Evolutionary conservation across 2,113 vertebrate genomes (phyloP).

Genomic region (Hypomesus transpacificus): DNA sequence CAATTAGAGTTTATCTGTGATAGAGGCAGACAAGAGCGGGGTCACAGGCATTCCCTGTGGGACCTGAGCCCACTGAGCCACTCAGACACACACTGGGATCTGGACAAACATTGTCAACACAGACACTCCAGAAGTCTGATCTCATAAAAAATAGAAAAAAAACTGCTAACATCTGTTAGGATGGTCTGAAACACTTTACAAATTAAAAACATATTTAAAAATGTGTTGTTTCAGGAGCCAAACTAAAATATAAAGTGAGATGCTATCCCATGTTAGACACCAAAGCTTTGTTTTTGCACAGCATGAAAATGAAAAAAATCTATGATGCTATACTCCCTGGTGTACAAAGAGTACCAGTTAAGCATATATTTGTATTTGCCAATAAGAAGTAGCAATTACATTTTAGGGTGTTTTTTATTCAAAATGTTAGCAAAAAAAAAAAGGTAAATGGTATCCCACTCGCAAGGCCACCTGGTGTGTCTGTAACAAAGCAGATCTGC

Average conservation of each 20-base stretch:
- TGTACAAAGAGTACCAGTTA: slow-evolving; percentile 20
- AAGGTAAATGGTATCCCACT: slow-evolving; percentile 50
- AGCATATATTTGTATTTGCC: slow-evolving; percentile 31
- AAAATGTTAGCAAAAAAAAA: slow-evolving; percentile 20
- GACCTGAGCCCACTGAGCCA: slow-evolving; percentile 61
- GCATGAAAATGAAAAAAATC: too few relatives aligned
- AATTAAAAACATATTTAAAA: slow-evolving; percentile 4
- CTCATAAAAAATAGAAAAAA: slow-evolving; percentile 63
- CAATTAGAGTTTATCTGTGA: slow-evolving; percentile 81
- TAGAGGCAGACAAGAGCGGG: slow-evolving; percentile 77
- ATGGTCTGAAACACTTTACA: slow-evolving; percentile 33
- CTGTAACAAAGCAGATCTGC: slow-evolving; percentile 67
- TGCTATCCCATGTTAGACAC: too few relatives aligned
- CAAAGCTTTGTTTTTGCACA: too few relatives aligned
- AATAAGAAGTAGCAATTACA: slow-evolving; percentile 32
- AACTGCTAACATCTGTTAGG: slow-evolving; percentile 55
- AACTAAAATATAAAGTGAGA: too few relatives aligned
- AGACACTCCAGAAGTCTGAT: slow-evolving; percentile 73
- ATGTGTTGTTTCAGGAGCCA: neutral
- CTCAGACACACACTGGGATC: slow-evolving; percentile 48
- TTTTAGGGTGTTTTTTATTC: slow-evolving; percentile 32
- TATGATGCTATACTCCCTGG: too few relatives aligned
- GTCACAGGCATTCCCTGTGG: slow-evolving; percentile 69
- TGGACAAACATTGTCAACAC: slow-evolving; percentile 70
- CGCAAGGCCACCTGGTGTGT: slow-evolving; percentile 63